Evolutionary conservation across 2,888 invertebrate species (phyloP).

Genomic region (Sphinx pinastri): DNA sequence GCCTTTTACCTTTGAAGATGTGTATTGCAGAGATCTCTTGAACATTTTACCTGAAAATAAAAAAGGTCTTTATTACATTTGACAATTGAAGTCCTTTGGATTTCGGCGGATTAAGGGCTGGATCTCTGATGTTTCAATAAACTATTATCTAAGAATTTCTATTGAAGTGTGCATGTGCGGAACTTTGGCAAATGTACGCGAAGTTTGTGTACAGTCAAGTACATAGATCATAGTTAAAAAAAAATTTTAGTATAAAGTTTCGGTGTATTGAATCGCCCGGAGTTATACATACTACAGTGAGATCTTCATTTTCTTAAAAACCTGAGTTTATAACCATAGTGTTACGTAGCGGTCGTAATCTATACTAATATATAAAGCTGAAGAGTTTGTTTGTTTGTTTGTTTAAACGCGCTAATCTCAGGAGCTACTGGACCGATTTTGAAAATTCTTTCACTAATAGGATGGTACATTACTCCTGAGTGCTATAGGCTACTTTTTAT

Average conservation of each 20-base stretch:
- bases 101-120: constrained; percentile 31
- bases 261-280: background rate
- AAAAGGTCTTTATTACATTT: constrained; percentile 39
- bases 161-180: constrained; percentile 7
- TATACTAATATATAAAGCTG: no score
- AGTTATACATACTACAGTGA: background rate
- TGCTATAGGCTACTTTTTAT: no score
- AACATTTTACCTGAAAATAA: constrained; percentile 58
- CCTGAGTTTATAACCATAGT: no score
- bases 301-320: no score
- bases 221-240: background rate
- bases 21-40: constrained; percentile 26
- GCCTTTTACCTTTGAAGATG: constrained; percentile 9
- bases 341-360: no score
- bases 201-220: background rate
- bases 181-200: background rate
- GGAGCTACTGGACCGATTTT: no score
- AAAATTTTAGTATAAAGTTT: background rate
- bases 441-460: no score
- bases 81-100: constrained; percentile 10
- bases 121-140: constrained; percentile 25
- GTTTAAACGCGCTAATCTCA: no score
- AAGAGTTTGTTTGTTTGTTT: no score
- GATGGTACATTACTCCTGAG: no score
- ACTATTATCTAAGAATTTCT: constrained; percentile 4